Evolutionary conservation across 2,797 vertebrate genomes (phyloP), one percentile per base, ranked within the genome.

Genomic region (Microcaecilia unicolor): DNA sequence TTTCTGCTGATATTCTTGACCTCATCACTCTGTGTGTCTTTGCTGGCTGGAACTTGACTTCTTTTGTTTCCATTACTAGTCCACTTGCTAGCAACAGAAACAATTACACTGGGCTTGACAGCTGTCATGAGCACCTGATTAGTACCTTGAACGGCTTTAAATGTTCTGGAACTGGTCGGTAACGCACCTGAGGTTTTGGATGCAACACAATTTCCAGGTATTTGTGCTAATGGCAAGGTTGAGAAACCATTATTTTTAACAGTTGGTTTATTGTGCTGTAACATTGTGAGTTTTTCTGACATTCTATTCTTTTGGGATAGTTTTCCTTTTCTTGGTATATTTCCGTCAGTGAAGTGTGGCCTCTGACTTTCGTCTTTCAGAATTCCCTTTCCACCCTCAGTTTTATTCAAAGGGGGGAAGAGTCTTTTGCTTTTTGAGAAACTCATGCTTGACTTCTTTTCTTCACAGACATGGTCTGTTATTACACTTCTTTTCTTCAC

Each of bases 401-500:
- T 19, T 24, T 36, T 45, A 17, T 28, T 13, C 51, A 44, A 35
- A 16, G 44, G 27, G 6, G 12, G 7, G 0, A 0, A 10, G 18
- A 27, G 31, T 8, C 47, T 5, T 22, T 11, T 53, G 15, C 25
- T 14, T 9, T 37, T 50, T 29, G 11, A 7, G 13, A 9, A 22
- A 10, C 23, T 20, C 25, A 48, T 36, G 8, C 5, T 48, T 12
- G 11, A 8, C 13, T 25, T 19, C 10, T 55, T 52, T 16, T 23
- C 15, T 9, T 0, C 4, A 8, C 3, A 10, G 9, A 9, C 25
- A 22, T 3, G 21, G 27, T 71, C 76, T 5, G 23, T 50, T 6
- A 3, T 73, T n/a, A n/a, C n/a, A 45, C 79, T 58, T 37, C 28
- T 47, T 31, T 48, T 44, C 45, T 14, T 31, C 27, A 6, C 31